Conservation (phyloP, 2,113 vertebrate species). For the Glaucidium brasilianum region DNA sequence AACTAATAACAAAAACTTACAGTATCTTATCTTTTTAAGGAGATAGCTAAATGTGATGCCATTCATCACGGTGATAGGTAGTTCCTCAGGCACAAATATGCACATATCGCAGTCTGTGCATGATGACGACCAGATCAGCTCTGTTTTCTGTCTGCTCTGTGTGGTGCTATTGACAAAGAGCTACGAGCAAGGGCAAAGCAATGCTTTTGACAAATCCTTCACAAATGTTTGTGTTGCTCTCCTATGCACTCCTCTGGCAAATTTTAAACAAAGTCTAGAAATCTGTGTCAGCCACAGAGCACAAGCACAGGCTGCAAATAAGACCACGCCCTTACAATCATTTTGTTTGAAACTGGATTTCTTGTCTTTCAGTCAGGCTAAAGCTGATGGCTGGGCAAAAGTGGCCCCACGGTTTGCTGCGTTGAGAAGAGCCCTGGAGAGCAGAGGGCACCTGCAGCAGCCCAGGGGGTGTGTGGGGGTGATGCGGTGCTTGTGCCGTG, state of each 20-base stretch:
- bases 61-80: conserved; percentile 20
- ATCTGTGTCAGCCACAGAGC: neutral
- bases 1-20: neutral
- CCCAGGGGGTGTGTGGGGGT: too few species aligned
- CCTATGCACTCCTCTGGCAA: neutral
- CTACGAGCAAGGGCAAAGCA: neutral
- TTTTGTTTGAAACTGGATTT: neutral
- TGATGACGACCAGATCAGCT: conserved; percentile 36
- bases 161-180: neutral
- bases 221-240: neutral
- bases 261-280: neutral
- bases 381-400: neutral
- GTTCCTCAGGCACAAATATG: neutral
- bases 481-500: neutral
- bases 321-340: fast-evolving
- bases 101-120: fast-evolving
- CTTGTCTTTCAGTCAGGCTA: neutral
- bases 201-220: neutral
- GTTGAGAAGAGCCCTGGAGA: neutral
- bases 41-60: neutral
- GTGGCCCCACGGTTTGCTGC: neutral
- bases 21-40: neutral
- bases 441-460: neutral
- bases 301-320: neutral
- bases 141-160: conserved; percentile 34